These are phyloP conservation scores for Hydrolagus affinis DNA, from an alignment of 2,113 vertebrate genomes.

Conservation along the genomic window DNA sequence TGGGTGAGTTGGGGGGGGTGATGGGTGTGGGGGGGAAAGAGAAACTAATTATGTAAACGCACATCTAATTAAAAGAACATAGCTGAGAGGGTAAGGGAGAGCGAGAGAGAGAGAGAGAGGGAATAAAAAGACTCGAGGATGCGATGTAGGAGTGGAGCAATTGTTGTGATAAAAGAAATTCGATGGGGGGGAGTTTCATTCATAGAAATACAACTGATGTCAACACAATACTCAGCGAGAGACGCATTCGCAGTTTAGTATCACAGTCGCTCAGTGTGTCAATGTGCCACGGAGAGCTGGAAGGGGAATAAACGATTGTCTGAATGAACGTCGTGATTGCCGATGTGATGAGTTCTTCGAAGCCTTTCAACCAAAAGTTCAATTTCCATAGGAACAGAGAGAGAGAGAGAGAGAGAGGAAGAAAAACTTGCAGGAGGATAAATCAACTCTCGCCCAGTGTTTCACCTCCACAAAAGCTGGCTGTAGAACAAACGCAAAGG, in stretches of 20 bases:
- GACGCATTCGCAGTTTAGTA: neutral
- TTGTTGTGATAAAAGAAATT: too few relatives aligned
- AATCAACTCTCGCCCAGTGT: neutral
- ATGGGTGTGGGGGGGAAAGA: too few relatives aligned
- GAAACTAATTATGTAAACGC: slow-evolving; percentile 24
- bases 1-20: too few relatives aligned
- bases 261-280: too few relatives aligned
- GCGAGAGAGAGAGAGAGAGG: too few relatives aligned
- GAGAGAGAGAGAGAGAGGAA: neutral
- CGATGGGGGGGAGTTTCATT: too few relatives aligned
- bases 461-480: neutral
- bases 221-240: neutral
- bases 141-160: too few relatives aligned
- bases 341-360: neutral
- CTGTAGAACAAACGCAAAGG: neutral
- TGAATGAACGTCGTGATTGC: neutral
- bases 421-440: neutral
- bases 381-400: neutral
- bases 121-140: too few relatives aligned
- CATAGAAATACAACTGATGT: too few relatives aligned
- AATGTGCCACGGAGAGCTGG: neutral
- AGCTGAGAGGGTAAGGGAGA: neutral
- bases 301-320: neutral
- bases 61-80: slow-evolving; percentile 8
- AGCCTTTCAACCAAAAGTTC: neutral